Evolutionary conservation across 2,113 vertebrate species (phyloP).

Genomic region (Stomatorhinus ivindoensis): DNA sequence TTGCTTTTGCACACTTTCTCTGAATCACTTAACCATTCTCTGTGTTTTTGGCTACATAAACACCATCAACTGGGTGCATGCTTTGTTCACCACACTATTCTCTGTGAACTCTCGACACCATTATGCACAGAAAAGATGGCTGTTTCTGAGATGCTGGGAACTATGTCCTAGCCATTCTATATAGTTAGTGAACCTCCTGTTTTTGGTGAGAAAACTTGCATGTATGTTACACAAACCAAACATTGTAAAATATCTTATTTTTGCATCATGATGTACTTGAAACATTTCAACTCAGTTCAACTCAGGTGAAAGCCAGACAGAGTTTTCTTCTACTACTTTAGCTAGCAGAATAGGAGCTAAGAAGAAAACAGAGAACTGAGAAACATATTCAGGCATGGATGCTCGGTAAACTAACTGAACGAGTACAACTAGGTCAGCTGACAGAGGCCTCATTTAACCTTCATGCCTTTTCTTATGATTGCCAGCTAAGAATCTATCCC

Average conservation of each 20-base stretch:
- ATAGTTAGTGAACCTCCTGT: not conserved
- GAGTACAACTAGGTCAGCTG: not conserved
- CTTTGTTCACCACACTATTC: not conserved
- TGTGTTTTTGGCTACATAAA: not conserved
- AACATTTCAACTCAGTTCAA: conserved; percentile 53
- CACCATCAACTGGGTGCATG: not conserved
- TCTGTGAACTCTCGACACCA: not conserved
- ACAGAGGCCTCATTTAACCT: not conserved
- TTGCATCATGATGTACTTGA: conserved; percentile 23
- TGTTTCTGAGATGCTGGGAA: not conserved
- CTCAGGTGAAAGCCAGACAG: conserved; percentile 61
- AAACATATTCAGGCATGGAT: not conserved
- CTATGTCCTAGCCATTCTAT: not conserved
- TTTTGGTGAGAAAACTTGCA: not conserved
- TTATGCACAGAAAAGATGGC: not conserved
- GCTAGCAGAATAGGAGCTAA: conserved; percentile 36
- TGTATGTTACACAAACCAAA: not conserved
- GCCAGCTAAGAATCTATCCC: conserved; percentile 16
- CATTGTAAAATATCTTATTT: not conserved
- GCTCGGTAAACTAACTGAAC: not conserved
- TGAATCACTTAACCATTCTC: not conserved
- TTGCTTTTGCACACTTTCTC: conserved; percentile 41
- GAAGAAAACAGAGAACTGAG: conserved; percentile 13
- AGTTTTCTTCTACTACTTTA: conserved; percentile 41
- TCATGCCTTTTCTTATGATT: not conserved